A percentile compares a stretch with the other conserved stretches of the same genome.
These are phyloP conservation scores for Nyctereutes procyonoides DNA, from an alignment of 2,113 vertebrate species.

Conservation along the genomic window DNA sequence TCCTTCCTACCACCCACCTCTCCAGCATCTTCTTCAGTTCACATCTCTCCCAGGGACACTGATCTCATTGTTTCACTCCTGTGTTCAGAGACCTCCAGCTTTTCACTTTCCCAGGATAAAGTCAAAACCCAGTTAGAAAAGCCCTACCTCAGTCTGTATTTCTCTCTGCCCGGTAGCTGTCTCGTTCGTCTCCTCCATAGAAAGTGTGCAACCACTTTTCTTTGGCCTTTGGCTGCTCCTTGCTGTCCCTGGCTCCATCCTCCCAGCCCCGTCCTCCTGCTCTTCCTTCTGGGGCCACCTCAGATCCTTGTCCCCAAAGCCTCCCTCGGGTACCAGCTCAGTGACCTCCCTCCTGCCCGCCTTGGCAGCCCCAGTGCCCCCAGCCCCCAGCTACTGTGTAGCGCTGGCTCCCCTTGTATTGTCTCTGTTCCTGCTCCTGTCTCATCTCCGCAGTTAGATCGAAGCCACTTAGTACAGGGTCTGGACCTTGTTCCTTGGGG, in stretches of 20 bases:
- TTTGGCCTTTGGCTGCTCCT: neutral
- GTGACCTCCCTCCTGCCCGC: neutral
- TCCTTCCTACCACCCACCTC: neutral
- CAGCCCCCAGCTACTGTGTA: no score
- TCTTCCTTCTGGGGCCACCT: neutral
- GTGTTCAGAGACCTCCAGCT: neutral
- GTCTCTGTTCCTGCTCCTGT: neutral
- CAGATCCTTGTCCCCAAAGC: neutral
- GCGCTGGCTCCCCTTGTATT: neutral
- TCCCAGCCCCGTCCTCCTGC: neutral
- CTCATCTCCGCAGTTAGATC: neutral
- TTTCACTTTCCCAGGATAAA: neutral
- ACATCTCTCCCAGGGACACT: neutral
- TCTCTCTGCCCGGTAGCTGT: no score
- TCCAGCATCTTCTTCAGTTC: neutral
- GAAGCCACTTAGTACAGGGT: neutral
- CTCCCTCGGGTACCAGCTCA: neutral
- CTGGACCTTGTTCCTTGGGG: neutral
- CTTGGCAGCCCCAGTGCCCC: neutral
- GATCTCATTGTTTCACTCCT: neutral
- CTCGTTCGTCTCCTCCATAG: accelerated
- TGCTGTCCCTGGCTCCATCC: neutral
- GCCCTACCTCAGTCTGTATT: neutral
- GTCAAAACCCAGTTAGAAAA: neutral
- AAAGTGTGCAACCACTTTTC: neutral